Evolutionary conservation across 2,888 invertebrate genomes (phyloP).

Genomic region (Crematogaster levior): DNA sequence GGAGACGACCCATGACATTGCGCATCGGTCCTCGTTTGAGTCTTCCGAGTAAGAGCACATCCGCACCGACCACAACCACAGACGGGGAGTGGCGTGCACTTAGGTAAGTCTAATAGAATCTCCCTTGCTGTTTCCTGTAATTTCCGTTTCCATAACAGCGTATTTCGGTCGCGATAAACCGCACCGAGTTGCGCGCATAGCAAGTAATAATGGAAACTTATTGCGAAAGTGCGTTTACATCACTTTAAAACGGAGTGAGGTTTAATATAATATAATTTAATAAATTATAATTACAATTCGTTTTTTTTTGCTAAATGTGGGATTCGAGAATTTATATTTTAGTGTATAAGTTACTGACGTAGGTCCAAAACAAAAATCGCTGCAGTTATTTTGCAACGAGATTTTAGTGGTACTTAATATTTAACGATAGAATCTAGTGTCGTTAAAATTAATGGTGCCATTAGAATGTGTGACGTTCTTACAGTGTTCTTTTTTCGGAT

Average conservation of each 20-base stretch:
- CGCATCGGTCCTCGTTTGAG: slow-evolving; percentile 86
- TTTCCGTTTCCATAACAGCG: not conserved
- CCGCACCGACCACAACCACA: slow-evolving; percentile 85
- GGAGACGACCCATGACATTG: slow-evolving; percentile 86
- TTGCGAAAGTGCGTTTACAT: not conserved
- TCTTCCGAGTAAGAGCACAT: slow-evolving; percentile 86
- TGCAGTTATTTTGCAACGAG: not conserved
- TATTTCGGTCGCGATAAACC: slow-evolving; percentile 15
- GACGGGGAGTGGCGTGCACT: slow-evolving; percentile 86
- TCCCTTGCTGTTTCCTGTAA: slow-evolving; percentile 22
- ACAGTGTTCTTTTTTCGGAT: not conserved
- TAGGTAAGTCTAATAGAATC: slow-evolving; percentile 81
- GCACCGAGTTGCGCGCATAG: not conserved
- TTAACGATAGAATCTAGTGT: not conserved
- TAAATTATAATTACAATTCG: not conserved
- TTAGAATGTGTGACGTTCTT: not conserved
- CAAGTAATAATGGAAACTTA: not conserved
- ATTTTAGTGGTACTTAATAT: slow-evolving; percentile 1
- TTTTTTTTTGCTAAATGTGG: not conserved
- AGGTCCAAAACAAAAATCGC: not conserved
- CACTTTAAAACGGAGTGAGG: not conserved
- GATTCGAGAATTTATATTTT: not conserved
- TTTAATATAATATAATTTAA: not conserved
- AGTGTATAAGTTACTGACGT: not conserved
- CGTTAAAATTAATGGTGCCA: not conserved